Conservation (phyloP, 2,797 vertebrate genomes). For the Sciaenops ocellatus region DNA sequence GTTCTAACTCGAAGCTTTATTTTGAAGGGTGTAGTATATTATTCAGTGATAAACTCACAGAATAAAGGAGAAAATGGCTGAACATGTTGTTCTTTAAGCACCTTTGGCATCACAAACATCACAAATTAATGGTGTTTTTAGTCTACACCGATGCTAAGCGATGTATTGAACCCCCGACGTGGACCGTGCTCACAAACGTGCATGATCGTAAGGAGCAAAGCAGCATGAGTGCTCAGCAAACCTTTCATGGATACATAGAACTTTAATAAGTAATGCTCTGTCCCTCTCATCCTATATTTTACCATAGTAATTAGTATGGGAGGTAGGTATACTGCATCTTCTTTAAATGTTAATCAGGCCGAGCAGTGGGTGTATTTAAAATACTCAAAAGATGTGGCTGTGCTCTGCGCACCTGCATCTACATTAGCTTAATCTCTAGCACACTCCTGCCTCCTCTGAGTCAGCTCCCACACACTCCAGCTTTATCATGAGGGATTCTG, state of each 20-base stretch:
- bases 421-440: slow-evolving; percentile 21
- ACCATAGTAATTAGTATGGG: slow-evolving; percentile 52
- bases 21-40: not conserved
- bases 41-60: not conserved
- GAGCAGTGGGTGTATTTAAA: slow-evolving; percentile 47
- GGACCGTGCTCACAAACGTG: not conserved
- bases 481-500: slow-evolving; percentile 12
- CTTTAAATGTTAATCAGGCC: slow-evolving; percentile 61
- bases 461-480: slow-evolving; percentile 23
- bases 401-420: slow-evolving; percentile 32
- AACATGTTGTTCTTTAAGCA: not conserved
- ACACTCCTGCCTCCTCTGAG: slow-evolving; percentile 9
- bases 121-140: not conserved
- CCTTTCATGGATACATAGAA: slow-evolving; percentile 21
- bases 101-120: not conserved
- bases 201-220: not conserved
- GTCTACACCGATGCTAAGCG: not conserved
- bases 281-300: slow-evolving; percentile 38
- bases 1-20: not conserved
- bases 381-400: slow-evolving; percentile 20
- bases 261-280: slow-evolving; percentile 51
- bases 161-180: not conserved
- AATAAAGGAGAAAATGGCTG: not conserved
- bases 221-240: slow-evolving; percentile 53
- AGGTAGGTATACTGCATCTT: slow-evolving; percentile 36